Evolutionary conservation across 2,888 invertebrate species (phyloP).

Genomic region (Celastrina argiolus): DNA sequence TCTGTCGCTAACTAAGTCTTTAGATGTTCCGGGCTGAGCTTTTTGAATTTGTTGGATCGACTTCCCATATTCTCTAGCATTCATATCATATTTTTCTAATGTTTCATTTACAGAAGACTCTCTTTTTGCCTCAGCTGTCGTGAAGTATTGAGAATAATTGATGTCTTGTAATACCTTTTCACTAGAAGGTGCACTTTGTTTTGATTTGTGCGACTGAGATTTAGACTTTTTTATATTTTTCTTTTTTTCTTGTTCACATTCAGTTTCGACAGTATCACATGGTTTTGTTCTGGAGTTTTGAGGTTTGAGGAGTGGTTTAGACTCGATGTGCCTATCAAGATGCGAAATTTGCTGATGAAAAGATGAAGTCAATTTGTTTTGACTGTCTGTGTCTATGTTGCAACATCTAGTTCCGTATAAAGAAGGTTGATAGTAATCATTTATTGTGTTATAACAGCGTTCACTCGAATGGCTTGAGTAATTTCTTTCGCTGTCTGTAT

Average conservation of each 20-base stretch:
- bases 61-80: neutral
- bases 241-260: neutral
- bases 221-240: neutral
- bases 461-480: neutral
- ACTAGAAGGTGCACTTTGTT: neutral
- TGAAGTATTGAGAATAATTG: neutral
- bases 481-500: conserved; percentile 2
- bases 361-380: neutral
- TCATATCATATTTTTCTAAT: neutral
- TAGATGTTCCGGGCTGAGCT: neutral
- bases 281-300: neutral
- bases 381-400: neutral
- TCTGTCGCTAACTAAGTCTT: neutral
- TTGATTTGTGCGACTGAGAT: neutral
- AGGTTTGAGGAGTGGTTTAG: neutral
- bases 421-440: neutral
- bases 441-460: neutral
- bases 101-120: neutral
- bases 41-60: neutral
- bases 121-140: neutral
- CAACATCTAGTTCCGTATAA: conserved; percentile 7
- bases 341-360: neutral
- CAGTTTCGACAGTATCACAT: neutral
- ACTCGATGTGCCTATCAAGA: neutral
- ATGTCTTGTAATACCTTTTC: neutral